Evolutionary conservation across 2,113 vertebrate genomes (phyloP), one percentile per base, ranked within the genome.

Genomic region (Barnardius zonarius): DNA sequence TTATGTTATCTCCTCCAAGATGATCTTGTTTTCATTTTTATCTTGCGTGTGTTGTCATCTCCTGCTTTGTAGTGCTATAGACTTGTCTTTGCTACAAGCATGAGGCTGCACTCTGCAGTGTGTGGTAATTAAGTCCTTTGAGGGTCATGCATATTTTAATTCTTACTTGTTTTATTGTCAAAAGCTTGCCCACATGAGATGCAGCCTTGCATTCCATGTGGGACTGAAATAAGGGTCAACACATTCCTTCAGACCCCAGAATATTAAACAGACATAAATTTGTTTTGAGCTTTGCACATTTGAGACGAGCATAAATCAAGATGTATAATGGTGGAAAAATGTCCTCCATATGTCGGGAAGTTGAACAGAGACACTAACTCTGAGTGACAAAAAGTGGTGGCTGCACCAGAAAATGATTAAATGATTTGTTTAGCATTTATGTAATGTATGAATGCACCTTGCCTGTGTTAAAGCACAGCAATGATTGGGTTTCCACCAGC

Each of bases 401-500:
- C 61, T 95, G 79, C 84, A 66, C 75, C n/a, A 91, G 78, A 64
- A 90, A 94, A 63, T 16, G 33, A 49, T 14, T 27, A n/a, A 80
- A 70, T 91, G 44, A 57, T 94, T 97, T 95, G 62, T 92, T 96
- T 89, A 80, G 95, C 57, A 55, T 95, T 96, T 88, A 68, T 86
- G 63, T 57, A 30, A 78, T 64, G 73, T 83, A 37, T 61, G 46
- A 93, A 57, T 73, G 69, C 82, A 95, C 90, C 97, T 97, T 80
- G 91, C 95, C 96, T 97, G 96, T 66, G 86, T 94, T 89, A 83
- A 84, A 92, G 39, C 62, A 86, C 86, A 97, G 72, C 28, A 63
- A 17, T 76, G 79, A 69, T 80, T n/a, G 80, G 83, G 90, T 98
- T 97, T 95, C 95, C 94, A 97, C 93, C 91, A 86, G 92, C 67